A percentile compares a stretch with the other conserved stretches of the same genome.
phyloP scores from a whole-genome alignment of 1,140 invertebrate species.

The Hycleus phaleratus region DNA sequence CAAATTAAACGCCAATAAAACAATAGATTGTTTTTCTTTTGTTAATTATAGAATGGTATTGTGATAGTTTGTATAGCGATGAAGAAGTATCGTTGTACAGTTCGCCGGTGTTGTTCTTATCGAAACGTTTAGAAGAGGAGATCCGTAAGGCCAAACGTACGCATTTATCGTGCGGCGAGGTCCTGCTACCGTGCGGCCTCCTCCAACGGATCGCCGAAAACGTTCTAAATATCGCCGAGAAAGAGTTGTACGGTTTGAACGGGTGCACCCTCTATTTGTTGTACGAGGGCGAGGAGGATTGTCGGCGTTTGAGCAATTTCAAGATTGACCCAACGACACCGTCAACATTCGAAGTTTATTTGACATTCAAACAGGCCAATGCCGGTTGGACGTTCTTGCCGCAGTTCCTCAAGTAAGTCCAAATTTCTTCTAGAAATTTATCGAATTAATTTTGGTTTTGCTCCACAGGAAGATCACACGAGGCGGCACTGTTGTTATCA shows the following conservation, averaged over 20 bases:
- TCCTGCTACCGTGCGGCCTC: conserved; percentile 69
- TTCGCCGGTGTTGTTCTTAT: conserved; percentile 46
- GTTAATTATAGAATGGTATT: conserved; percentile 31
- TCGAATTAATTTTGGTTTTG: conserved; percentile 18
- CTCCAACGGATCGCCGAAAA: conserved; percentile 65
- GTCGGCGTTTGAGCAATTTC: conserved; percentile 54
- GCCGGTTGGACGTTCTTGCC: conserved; percentile 75
- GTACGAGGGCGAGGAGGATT: conserved; percentile 54
- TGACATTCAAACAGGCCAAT: conserved; percentile 75
- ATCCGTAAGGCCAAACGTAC: conserved; percentile 69
- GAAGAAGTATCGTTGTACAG: conserved; percentile 26
- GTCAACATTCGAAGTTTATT: conserved; percentile 78
- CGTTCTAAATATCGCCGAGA: conserved; percentile 69
- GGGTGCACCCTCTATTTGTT: conserved; percentile 72
- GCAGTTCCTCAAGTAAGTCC: conserved; percentile 52
- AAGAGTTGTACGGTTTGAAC: conserved; percentile 73
- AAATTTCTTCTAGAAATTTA: not conserved
- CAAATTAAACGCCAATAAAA: not conserved
- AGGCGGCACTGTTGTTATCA: conserved; percentile 36
- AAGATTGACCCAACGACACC: conserved; percentile 75
- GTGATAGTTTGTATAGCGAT: conserved; percentile 27
- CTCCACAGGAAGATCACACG: conserved; percentile 34
- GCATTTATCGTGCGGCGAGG: conserved; percentile 70
- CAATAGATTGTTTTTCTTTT: not conserved
- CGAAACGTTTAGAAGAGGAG: conserved; percentile 64